phyloP scores from a whole-genome alignment of 2,113 vertebrate genomes.

The Mobula birostris region DNA sequence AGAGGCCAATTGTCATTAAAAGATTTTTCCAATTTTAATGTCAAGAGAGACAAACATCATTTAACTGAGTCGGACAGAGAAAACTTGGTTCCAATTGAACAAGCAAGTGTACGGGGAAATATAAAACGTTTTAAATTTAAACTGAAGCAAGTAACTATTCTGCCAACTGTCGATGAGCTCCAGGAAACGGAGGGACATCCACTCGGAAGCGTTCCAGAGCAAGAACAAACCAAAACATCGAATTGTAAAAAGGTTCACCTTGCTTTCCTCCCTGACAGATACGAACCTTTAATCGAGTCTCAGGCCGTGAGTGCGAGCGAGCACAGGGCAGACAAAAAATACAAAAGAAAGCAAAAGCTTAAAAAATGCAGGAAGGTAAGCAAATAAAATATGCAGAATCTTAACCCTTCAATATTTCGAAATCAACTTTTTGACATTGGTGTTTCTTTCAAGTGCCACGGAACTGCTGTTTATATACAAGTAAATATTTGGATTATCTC shows the following conservation, averaged over 20 bases:
- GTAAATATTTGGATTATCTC: background rate
- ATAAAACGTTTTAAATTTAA: too few relatives aligned
- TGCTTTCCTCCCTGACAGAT: slow-evolving; percentile 50
- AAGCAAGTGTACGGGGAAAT: background rate
- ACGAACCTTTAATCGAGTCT: slow-evolving; percentile 51
- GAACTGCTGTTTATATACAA: background rate
- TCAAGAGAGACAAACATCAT: background rate
- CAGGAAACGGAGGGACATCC: background rate
- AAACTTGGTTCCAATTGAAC: background rate
- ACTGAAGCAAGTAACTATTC: background rate
- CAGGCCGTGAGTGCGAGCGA: slow-evolving; percentile 45
- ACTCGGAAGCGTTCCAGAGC: background rate
- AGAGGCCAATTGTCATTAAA: background rate
- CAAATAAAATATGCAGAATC: background rate
- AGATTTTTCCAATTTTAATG: background rate
- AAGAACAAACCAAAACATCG: slow-evolving; percentile 1
- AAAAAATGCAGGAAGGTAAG: slow-evolving; percentile 60
- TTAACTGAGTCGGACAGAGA: background rate
- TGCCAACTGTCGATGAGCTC: background rate
- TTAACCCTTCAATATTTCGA: background rate
- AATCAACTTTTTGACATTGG: too few relatives aligned
- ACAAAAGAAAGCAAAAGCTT: slow-evolving; percentile 52
- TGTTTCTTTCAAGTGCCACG: background rate
- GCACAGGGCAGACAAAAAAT: slow-evolving; percentile 50
- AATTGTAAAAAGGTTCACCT: slow-evolving; percentile 45